Evolutionary conservation across 2,888 invertebrate genomes (phyloP).

Genomic region (Ferdinandea cuprea): DNA sequence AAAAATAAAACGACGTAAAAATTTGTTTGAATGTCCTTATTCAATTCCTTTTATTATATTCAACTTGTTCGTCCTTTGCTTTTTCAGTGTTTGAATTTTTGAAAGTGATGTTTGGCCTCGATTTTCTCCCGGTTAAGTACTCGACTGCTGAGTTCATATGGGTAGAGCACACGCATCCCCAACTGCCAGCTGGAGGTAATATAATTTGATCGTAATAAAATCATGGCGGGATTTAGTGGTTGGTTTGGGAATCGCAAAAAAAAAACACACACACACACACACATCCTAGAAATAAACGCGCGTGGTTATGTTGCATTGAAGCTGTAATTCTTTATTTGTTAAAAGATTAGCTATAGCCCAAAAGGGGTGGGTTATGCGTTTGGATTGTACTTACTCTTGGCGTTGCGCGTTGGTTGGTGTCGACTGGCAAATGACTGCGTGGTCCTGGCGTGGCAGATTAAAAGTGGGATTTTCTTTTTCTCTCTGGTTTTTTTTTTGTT

Average conservation of each 20-base stretch:
- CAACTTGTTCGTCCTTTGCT: background rate
- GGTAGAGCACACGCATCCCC: background rate
- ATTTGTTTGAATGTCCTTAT: constrained; percentile 58
- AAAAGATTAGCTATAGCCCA: too few relatives aligned
- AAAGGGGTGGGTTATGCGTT: too few relatives aligned
- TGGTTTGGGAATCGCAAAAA: constrained; percentile 8
- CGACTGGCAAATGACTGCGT: constrained; percentile 11
- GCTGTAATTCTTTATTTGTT: constrained; percentile 34
- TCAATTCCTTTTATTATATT: constrained; percentile 39
- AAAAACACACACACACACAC: too few relatives aligned
- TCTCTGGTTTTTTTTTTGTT: too few relatives aligned
- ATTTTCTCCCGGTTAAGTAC: constrained; percentile 37
- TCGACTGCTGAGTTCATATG: constrained; percentile 2
- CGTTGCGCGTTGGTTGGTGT: constrained; percentile 10
- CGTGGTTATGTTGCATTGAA: constrained; percentile 12
- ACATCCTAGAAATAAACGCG: background rate
- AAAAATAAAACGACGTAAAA: constrained; percentile 27
- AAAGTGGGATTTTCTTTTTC: background rate
- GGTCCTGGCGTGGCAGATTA: constrained; percentile 26
- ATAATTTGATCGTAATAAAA: constrained; percentile 63
- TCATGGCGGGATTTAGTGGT: constrained; percentile 48
- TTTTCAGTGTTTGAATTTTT: constrained; percentile 4
- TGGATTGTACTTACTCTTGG: constrained; percentile 1
- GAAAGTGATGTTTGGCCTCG: constrained; percentile 45
- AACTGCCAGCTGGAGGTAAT: constrained; percentile 11